Evolutionary conservation across 2,888 invertebrate genomes (phyloP).

Genomic region (Cosmorhoe ocellata): DNA sequence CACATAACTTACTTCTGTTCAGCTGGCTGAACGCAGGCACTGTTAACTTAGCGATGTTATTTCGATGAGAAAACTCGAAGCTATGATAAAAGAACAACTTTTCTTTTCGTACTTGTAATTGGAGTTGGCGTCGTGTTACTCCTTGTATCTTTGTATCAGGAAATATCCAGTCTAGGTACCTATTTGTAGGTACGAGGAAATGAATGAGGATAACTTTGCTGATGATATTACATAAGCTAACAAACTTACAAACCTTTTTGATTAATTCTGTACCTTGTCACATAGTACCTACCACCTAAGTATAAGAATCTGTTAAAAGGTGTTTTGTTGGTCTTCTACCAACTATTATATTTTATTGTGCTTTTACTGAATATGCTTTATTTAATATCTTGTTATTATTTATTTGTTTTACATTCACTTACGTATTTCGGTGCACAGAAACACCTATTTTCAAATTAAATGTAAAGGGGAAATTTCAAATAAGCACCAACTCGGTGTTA

Average conservation of each 20-base stretch:
- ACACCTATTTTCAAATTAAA: no score
- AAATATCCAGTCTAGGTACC: not conserved
- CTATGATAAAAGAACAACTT: constrained; percentile 12
- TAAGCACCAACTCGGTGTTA: no score
- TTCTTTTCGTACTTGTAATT: constrained; percentile 19
- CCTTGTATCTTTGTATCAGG: constrained; percentile 3
- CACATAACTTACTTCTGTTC: not conserved
- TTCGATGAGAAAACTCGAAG: constrained; percentile 17
- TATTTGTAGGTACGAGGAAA: not conserved
- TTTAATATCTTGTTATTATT: no score
- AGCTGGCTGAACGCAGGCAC: not conserved
- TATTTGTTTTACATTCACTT: no score
- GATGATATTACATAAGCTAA: constrained; percentile 25
- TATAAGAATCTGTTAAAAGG: no score
- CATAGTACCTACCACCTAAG: not conserved
- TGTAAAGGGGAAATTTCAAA: no score
- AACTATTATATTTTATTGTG: no score
- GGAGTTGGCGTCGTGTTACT: constrained; percentile 3
- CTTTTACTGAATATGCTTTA: no score
- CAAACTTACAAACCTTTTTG: no score
- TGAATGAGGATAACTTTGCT: not conserved
- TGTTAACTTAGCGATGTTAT: constrained; percentile 14
- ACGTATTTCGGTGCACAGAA: no score
- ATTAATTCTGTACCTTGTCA: no score
- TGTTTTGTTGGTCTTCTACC: no score